Conservation (phyloP, 2,888 invertebrate species). For the Norana najaformis region DNA sequence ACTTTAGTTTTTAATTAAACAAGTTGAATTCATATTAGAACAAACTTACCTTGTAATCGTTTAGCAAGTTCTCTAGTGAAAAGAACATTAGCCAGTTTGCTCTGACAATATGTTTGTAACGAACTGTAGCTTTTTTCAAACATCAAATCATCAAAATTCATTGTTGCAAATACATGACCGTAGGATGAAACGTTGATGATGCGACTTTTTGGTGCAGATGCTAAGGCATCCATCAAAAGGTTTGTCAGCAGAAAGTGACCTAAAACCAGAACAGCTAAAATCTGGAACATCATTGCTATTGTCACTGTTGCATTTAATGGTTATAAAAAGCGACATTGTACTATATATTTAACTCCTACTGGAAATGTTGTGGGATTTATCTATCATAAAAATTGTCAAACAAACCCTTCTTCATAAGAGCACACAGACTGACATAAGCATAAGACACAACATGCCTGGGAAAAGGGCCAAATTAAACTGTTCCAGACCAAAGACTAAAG, state of each 20-base stretch:
- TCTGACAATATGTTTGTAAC: conserved; percentile 49
- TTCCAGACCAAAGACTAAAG: no score
- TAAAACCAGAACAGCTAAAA: conserved; percentile 22
- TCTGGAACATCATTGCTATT: not conserved
- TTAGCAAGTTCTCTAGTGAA: conserved; percentile 54
- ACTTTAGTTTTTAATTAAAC: not conserved
- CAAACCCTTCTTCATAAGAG: not conserved
- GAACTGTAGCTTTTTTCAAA: conserved; percentile 37
- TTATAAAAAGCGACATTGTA: not conserved
- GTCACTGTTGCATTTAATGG: not conserved
- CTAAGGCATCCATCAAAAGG: conserved; percentile 55
- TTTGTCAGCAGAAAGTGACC: conserved; percentile 59
- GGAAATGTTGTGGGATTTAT: not conserved
- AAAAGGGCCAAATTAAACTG: no score
- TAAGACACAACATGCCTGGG: no score
- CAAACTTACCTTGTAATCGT: conserved; percentile 51
- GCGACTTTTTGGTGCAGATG: conserved; percentile 53
- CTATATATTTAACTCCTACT: not conserved
- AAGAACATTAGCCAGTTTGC: conserved; percentile 57
- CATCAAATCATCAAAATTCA: conserved; percentile 39
- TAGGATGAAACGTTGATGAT: conserved; percentile 56
- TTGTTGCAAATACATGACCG: conserved; percentile 61
- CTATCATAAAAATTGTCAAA: not conserved
- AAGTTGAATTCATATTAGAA: not conserved
- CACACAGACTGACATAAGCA: not conserved